phyloP scores from a whole-genome alignment of 2,888 invertebrate species.

The Cyclophora punctaria region DNA sequence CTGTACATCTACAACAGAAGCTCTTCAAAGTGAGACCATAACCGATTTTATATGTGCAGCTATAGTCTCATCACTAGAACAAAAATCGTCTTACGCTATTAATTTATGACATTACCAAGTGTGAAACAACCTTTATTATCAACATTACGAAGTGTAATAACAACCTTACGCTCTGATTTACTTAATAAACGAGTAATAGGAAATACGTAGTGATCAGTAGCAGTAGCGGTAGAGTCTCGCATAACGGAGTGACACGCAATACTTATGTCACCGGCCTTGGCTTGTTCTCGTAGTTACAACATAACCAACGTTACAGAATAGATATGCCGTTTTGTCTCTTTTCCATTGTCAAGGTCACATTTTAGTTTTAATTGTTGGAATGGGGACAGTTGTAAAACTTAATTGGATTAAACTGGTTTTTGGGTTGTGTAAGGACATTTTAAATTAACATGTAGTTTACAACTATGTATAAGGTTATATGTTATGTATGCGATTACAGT shows the following conservation, averaged over 20 bases:
- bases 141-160: background rate
- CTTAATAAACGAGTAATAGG: background rate
- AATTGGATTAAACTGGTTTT: too few species aligned
- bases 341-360: constrained; percentile 16
- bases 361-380: constrained; percentile 10
- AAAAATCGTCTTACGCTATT: too few species aligned
- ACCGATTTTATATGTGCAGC: too few species aligned
- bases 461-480: too few species aligned
- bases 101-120: too few species aligned
- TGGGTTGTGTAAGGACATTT: too few species aligned
- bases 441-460: too few species aligned
- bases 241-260: constrained; percentile 26
- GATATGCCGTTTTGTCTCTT: constrained; percentile 24
- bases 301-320: constrained; percentile 13
- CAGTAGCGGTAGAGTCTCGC: constrained; percentile 9
- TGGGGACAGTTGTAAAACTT: too few species aligned
- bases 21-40: too few species aligned
- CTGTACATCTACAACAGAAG: too few species aligned
- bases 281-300: constrained; percentile 53
- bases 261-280: constrained; percentile 63
- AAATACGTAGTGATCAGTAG: constrained; percentile 9
- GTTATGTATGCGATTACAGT: too few species aligned
- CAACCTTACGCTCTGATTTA: background rate
- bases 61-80: too few species aligned
- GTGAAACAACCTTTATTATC: background rate